Percentiles rank a stretch among this genome's conserved stretches.
Conservation (phyloP, 1,140 invertebrate genomes). For the Microplitis demolitor region DNA sequence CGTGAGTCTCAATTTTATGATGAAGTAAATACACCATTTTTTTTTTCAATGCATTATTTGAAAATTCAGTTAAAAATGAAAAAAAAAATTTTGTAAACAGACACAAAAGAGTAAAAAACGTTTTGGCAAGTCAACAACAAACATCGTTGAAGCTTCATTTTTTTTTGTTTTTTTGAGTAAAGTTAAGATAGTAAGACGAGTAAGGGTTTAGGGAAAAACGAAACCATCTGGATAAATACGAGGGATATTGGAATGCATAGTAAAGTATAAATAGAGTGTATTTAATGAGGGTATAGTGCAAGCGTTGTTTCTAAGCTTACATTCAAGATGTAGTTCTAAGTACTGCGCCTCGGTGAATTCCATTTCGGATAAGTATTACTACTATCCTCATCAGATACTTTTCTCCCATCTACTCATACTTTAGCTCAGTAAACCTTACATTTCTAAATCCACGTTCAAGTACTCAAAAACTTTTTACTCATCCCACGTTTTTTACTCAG, state of each 20-base stretch:
- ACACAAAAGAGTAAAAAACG: too few species aligned
- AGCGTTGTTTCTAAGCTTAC: conserved; percentile 9
- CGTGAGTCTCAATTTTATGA: too few species aligned
- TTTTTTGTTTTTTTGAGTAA: neutral
- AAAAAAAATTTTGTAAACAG: too few species aligned
- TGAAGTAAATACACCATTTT: too few species aligned
- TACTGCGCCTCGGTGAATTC: conserved; percentile 18
- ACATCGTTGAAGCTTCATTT: neutral
- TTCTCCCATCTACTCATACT: neutral
- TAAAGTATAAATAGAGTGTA: neutral
- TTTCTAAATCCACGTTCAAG: too few species aligned
- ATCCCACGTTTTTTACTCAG: neutral
- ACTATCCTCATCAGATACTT: too few species aligned
- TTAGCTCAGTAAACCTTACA: too few species aligned
- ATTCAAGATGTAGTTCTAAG: conserved; percentile 12
- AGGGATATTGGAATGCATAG: neutral
- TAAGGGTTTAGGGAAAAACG: neutral
- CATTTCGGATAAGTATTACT: conserved; percentile 29
- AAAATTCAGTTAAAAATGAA: too few species aligned
- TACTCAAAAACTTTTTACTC: too few species aligned
- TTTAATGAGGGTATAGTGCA: conserved; percentile 1
- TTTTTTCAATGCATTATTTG: too few species aligned
- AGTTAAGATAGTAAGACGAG: neutral
- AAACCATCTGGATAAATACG: neutral
- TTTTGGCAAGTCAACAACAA: neutral